Evolutionary conservation across 1,140 invertebrate species (phyloP).

Genomic region (Danaus plexippus): DNA sequence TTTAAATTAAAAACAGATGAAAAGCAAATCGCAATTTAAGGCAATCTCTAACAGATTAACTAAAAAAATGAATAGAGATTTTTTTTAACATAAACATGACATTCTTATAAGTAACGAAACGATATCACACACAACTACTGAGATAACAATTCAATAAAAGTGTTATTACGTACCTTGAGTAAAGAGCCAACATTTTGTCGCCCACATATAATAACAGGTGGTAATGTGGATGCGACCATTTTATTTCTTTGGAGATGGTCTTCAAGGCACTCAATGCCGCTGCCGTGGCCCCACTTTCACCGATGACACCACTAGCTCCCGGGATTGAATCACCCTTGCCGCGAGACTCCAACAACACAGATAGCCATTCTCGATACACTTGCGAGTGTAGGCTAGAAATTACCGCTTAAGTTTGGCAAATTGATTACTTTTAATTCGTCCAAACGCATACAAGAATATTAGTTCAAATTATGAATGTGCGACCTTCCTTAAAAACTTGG

Average conservation of each 20-base stretch:
- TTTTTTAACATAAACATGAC: too few relatives aligned
- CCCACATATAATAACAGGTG: constrained; percentile 61
- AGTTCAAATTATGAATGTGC: too few relatives aligned
- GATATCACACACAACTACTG: too few relatives aligned
- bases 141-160: constrained; percentile 6
- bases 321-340: constrained; percentile 58
- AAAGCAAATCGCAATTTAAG: too few relatives aligned
- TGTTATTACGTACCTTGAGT: constrained; percentile 46
- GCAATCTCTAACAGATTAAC: too few relatives aligned
- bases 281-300: constrained; percentile 53
- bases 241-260: constrained; percentile 46
- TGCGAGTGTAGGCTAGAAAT: constrained; percentile 42
- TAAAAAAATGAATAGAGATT: too few relatives aligned
- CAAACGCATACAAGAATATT: too few relatives aligned
- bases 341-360: constrained; percentile 47
- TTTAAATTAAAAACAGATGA: too few relatives aligned
- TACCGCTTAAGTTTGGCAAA: too few relatives aligned
- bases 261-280: constrained; percentile 54
- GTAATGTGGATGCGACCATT: constrained; percentile 46
- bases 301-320: constrained; percentile 61
- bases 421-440: too few relatives aligned
- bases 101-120: too few relatives aligned
- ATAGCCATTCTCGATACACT: constrained; percentile 54
- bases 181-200: constrained; percentile 56
- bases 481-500: too few relatives aligned